A percentile compares a stretch with the other conserved stretches of the same genome.
phyloP scores from a whole-genome alignment of 2,888 invertebrate genomes.

The Drosophila melanosoma region DNA sequence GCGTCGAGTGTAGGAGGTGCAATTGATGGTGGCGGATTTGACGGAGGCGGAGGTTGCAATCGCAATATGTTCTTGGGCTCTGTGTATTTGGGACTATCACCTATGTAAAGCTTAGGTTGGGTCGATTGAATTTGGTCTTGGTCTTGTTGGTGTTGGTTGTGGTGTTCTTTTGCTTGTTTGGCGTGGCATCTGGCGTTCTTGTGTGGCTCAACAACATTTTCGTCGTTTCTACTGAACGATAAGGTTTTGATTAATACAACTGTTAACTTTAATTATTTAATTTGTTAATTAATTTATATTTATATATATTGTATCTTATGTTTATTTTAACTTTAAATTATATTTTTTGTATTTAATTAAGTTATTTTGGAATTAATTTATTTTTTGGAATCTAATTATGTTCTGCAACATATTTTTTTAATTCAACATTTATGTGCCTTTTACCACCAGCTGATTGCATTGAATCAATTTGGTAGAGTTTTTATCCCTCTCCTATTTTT shows the following conservation, averaged over 20 bases:
- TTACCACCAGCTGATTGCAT: slow-evolving; percentile 13
- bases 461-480: not conserved
- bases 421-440: not conserved
- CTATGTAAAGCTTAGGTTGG: slow-evolving; percentile 38
- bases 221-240: slow-evolving; percentile 60
- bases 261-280: not conserved
- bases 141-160: slow-evolving; percentile 10
- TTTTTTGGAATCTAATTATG: no score
- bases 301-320: no score
- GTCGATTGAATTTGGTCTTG: slow-evolving; percentile 24
- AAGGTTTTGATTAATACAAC: not conserved
- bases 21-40: slow-evolving; percentile 63
- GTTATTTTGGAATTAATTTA: no score
- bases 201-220: slow-evolving; percentile 53
- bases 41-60: slow-evolving; percentile 58
- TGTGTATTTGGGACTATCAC: slow-evolving; percentile 25
- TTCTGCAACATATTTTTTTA: not conserved
- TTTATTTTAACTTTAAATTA: no score
- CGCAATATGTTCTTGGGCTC: slow-evolving; percentile 18
- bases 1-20: slow-evolving; percentile 21
- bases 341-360: no score
- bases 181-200: slow-evolving; percentile 14
- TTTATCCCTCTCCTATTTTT: not conserved
- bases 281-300: no score
- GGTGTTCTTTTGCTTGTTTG: slow-evolving; percentile 7